Evolutionary conservation across 1,140 invertebrate species (phyloP), one percentile per base, ranked within the genome.

Genomic region (Penaeus vannamei): DNA sequence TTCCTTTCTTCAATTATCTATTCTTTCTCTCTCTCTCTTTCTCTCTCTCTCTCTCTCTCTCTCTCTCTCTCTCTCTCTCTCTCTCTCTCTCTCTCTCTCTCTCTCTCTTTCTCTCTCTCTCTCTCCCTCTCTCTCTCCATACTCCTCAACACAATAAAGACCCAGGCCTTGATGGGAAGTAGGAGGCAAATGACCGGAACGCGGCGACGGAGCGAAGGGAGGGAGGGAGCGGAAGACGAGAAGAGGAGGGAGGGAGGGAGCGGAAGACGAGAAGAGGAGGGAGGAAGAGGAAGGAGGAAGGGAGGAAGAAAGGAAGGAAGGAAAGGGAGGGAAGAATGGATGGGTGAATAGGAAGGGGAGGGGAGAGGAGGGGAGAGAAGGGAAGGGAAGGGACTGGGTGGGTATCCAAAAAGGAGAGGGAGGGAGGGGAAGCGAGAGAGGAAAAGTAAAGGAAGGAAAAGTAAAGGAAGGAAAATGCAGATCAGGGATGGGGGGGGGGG

Each of bases 341-440:
- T 20, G 8, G 20, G 26, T 5, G 42, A n/a, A 42, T 53, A n/a
- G 53, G 32, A 82, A 60, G 53, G 42, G 53, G 32, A 36, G 76
- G 36, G 14, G 64, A n/a, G 19, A 77, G 20, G 72, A n/a, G 42
- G 3, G 12, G 26, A 12, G 29, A 26, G 14, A n/a, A 32, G 26
- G 42, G 4, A 66, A 4, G 22, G 64, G 42, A 14, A 3, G n/a
- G 42, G 22, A 72, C 12, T 10, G 69, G 36, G n/a, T 8, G 77
- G 5, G 77, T 46, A 53, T 23, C 36, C 42, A 22, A 36, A 53
- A 36, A 53, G n/a, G 77, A 79, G 77, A 79, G 77, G 60, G 77
- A 80, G 77, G 60, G 77, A 80, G 77, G 60, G 77, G 42, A 36
- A 46, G 77, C 36, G 77, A 46, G 77, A 80, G 77, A 46, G 77